Conservation (phyloP, 2,888 invertebrate species). For the Drosophila helvetica region DNA sequence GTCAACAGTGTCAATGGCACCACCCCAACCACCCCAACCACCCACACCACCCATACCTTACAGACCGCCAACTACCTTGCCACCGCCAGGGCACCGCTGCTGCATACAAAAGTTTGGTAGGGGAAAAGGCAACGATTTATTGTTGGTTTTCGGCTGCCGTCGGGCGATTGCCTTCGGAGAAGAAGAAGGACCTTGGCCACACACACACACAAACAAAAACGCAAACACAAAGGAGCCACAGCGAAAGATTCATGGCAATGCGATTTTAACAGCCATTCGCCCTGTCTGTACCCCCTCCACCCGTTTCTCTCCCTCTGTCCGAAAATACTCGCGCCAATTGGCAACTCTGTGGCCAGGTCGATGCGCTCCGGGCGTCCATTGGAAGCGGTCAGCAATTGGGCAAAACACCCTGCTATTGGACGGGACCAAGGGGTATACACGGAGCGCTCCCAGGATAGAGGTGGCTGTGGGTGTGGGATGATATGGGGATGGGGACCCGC, state of each 20-base stretch:
- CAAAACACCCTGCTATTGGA: not conserved
- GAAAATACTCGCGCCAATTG: slow-evolving; percentile 33
- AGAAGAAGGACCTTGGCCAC: slow-evolving; percentile 25
- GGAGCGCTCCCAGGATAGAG: too few relatives aligned
- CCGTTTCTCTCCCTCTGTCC: too few relatives aligned
- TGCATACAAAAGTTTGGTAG: slow-evolving; percentile 35
- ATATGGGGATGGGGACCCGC: too few relatives aligned
- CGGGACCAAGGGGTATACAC: too few relatives aligned
- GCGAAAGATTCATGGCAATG: slow-evolving; percentile 51
- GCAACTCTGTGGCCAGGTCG: slow-evolving; percentile 28
- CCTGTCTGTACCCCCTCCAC: not conserved
- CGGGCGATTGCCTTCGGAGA: slow-evolving; percentile 36
- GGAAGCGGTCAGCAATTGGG: not conserved
- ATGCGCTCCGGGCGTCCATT: slow-evolving; percentile 26
- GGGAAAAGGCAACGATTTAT: slow-evolving; percentile 58
- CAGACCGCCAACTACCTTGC: slow-evolving; percentile 3
- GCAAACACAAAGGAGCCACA: slow-evolving; percentile 26
- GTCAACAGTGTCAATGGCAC: slow-evolving; percentile 51
- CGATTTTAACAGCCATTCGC: slow-evolving; percentile 49
- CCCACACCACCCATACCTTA: slow-evolving; percentile 7
- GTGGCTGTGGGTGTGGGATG: too few relatives aligned
- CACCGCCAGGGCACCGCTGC: not conserved
- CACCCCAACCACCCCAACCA: slow-evolving; percentile 7
- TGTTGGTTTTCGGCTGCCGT: slow-evolving; percentile 40
- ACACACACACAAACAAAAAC: slow-evolving; percentile 5